Evolutionary conservation across 2,888 invertebrate species (phyloP), one percentile per base, ranked within the genome.

Genomic region (Drosophila birchii): DNA sequence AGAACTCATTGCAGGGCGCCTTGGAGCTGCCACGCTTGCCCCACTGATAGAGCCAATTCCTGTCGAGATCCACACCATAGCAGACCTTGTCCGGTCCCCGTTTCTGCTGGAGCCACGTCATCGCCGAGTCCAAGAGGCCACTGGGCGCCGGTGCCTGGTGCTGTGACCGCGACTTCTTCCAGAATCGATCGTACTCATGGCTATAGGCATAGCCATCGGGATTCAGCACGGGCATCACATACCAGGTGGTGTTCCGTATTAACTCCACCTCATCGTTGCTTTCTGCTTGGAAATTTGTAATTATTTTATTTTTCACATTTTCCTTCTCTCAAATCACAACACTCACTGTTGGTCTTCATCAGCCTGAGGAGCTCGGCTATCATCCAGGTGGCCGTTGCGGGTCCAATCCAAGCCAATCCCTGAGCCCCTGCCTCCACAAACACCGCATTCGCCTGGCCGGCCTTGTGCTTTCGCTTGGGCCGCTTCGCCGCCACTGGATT

Each of bases 401-500:
- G 95, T 2, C 96, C 94, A 79, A 97, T 96, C 97, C 97, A 97
- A 92, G 97, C 97, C 80, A 95, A 92, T 3, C 95, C 96, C 85
- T 96, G 96, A 70, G 94, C 93, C 0, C 97, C 97, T 12, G 95
- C 96, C 87, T 97, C 97, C 38, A 97, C 94, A 94, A 97, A 97
- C 44, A 97, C 95, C 0, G 95, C 95, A 5, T 96, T 95, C 78
- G 96, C 96, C 74, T 93, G 93, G 89, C 93, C 94, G 64, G 93
- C 93, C 80, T 94, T 94, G 29, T 90, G 90, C 67, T 90, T 91
- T 53, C 84, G 76, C 64, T 90, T 90, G 5, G 80, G 74, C 12
- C 90, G 90, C 54, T 86, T 81, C 81, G 9, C 16, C 5, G 16
- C 16, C 63, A 26, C 41, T 0, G 11, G 23, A 16, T 8, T 75